Percentiles rank a stretch among this genome's conserved stretches.
phyloP scores from a whole-genome alignment of 2,888 invertebrate genomes.

The Stenurella melanura region DNA sequence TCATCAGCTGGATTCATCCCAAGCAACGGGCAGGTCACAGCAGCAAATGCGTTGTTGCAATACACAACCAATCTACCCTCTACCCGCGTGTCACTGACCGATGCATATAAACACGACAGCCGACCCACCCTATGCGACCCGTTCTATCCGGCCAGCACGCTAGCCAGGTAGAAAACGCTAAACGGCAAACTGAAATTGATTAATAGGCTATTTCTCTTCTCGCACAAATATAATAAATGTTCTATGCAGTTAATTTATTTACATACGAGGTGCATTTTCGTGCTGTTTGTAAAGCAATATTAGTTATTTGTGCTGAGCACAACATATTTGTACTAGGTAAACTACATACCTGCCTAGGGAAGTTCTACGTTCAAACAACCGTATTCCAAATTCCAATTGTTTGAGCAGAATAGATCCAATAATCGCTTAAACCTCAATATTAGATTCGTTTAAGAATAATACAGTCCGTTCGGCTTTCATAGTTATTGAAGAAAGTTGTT shows the following conservation, averaged over 20 bases:
- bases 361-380: too few species aligned
- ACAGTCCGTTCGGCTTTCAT: too few species aligned
- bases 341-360: neutral
- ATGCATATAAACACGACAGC: constrained; percentile 26
- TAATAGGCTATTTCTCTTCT: constrained; percentile 38
- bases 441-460: too few species aligned
- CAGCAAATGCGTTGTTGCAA: constrained; percentile 18
- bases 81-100: constrained; percentile 41
- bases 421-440: too few species aligned
- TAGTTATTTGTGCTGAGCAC: neutral
- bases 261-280: constrained; percentile 49
- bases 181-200: constrained; percentile 35
- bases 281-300: constrained; percentile 12
- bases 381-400: too few species aligned
- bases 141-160: constrained; percentile 11
- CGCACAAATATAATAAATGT: constrained; percentile 44
- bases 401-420: too few species aligned
- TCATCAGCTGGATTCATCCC: constrained; percentile 39
- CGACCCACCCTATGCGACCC: constrained; percentile 18
- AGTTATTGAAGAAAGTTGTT: too few species aligned
- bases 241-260: constrained; percentile 50
- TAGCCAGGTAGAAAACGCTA: constrained; percentile 36
- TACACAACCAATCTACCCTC: constrained; percentile 31
- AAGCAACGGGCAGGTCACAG: constrained; percentile 19
- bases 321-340: neutral